phyloP scores from a whole-genome alignment of 2,888 invertebrate genomes.

The Heliconius ethilla region DNA sequence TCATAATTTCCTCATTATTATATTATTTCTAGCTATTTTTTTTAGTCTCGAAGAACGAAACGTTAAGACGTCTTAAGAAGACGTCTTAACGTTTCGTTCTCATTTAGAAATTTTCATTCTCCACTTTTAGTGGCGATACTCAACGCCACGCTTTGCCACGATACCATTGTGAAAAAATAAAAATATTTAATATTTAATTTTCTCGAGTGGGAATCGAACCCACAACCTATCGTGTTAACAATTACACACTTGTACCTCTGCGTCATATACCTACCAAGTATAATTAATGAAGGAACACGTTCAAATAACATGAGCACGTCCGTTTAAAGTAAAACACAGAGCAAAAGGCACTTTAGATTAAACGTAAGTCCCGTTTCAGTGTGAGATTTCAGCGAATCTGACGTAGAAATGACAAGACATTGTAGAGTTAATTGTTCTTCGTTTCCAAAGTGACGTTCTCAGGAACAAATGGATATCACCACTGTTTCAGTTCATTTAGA shows the following conservation, averaged over 20 bases:
- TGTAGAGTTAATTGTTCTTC: slow-evolving; percentile 16
- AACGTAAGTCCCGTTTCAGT: background rate
- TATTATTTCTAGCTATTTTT: too few species aligned
- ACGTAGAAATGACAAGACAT: slow-evolving; percentile 20
- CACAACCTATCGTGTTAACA: too few species aligned
- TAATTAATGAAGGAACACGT: background rate
- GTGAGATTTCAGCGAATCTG: slow-evolving; percentile 20
- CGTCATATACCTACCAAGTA: background rate
- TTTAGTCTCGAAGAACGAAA: too few species aligned
- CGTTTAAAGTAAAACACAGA: slow-evolving; percentile 8
- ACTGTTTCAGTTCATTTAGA: background rate
- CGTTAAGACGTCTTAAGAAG: too few species aligned
- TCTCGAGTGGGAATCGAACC: too few species aligned
- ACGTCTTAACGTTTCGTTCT: too few species aligned
- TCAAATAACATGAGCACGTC: background rate
- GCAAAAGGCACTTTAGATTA: slow-evolving; percentile 12
- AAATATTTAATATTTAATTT: too few species aligned
- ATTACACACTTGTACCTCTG: too few species aligned
- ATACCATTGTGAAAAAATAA: too few species aligned
- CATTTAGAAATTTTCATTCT: too few species aligned
- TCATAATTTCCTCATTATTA: background rate
- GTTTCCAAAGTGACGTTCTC: slow-evolving; percentile 18
- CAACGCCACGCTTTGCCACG: too few species aligned
- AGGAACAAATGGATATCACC: slow-evolving; percentile 5
- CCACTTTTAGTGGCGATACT: too few species aligned